Evolutionary conservation across 2,113 vertebrate genomes (phyloP).

Genomic region (Phaethon lepturus): DNA sequence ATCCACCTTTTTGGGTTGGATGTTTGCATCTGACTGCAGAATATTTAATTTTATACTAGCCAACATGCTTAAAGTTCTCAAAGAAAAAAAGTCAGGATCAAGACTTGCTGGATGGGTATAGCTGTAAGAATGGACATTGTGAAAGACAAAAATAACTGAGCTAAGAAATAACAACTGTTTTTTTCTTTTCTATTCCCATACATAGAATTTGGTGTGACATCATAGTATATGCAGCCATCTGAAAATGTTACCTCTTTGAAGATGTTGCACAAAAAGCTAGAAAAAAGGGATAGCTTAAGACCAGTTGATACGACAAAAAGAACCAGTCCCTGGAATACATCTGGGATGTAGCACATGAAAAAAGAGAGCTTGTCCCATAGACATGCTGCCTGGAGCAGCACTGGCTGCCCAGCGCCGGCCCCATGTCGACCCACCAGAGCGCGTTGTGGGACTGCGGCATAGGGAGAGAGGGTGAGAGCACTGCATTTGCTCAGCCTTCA

Average conservation of each 20-base stretch:
- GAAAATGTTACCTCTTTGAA: neutral
- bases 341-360: neutral
- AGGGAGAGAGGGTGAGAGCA: neutral
- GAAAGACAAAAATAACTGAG: neutral
- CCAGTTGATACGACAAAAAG: neutral
- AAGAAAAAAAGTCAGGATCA: neutral
- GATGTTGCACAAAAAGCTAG: neutral
- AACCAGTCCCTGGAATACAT: neutral
- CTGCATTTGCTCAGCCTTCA: neutral
- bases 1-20: neutral
- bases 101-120: neutral
- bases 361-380: neutral
- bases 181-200: neutral
- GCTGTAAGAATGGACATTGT: neutral
- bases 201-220: neutral
- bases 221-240: neutral
- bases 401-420: neutral
- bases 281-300: neutral
- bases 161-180: neutral
- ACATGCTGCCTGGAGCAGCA: accelerated
- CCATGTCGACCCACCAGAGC: accelerated
- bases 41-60: neutral
- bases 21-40: neutral
- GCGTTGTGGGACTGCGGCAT: accelerated
- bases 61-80: neutral